These are phyloP conservation scores for Plestiodon gilberti DNA, from an alignment of 2,113 vertebrate genomes.

Conservation along the genomic window DNA sequence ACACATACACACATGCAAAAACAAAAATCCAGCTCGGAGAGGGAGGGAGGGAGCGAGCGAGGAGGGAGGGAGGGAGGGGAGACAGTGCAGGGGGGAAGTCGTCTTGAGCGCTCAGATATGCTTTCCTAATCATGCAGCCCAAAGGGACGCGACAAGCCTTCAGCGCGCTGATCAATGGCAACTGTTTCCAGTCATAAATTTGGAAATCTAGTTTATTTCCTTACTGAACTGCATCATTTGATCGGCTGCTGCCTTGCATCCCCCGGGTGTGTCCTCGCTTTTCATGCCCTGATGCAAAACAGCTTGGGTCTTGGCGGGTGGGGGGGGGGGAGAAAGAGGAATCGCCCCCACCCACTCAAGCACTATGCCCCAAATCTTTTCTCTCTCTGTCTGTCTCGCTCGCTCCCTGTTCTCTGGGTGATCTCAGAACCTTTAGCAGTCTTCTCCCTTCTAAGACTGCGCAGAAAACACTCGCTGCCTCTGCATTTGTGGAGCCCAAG, in stretches of 20 bases:
- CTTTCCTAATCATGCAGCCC: constrained; percentile 64
- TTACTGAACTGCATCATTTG: constrained; percentile 78
- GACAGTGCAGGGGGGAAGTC: constrained; percentile 52
- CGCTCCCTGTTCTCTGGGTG: constrained; percentile 52
- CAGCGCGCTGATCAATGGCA: constrained; percentile 63
- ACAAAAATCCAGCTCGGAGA: constrained; percentile 2
- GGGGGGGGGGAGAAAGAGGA: constrained; percentile 7
- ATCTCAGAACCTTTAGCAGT: constrained; percentile 74
- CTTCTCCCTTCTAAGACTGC: constrained; percentile 65
- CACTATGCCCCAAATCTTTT: constrained; percentile 60
- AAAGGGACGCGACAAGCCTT: constrained; percentile 57
- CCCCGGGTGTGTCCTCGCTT: constrained; percentile 67
- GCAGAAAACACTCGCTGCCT: constrained; percentile 67
- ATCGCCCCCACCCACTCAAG: constrained; percentile 6
- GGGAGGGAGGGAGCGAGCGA: background rate
- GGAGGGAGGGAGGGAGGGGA: background rate
- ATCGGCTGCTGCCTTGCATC: constrained; percentile 69
- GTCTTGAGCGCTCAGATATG: constrained; percentile 56
- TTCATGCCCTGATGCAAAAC: constrained; percentile 73
- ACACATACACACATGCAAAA: background rate
- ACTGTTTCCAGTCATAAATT: constrained; percentile 64
- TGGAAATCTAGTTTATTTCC: constrained; percentile 70
- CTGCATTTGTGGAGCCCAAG: constrained; percentile 69
- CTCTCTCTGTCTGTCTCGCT: constrained; percentile 35
- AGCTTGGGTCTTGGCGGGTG: constrained; percentile 47